Evolutionary conservation across 2,797 vertebrate species (phyloP).

Genomic region (Capromys pilorides): DNA sequence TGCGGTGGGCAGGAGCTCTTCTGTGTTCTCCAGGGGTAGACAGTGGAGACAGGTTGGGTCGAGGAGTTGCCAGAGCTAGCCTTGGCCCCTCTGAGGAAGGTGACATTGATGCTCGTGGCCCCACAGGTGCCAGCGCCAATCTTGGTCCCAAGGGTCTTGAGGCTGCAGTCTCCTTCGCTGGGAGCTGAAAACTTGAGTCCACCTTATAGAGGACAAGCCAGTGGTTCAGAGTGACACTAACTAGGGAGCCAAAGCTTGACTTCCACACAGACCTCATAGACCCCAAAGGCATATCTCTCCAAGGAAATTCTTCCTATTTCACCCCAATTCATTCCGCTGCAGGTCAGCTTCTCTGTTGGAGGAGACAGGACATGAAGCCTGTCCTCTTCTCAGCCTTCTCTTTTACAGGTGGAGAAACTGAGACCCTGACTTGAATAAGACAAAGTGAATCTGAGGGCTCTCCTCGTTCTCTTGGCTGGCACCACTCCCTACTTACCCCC

Average conservation of each 20-base stretch:
- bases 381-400: neutral
- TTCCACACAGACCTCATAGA: neutral
- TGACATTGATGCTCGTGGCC: neutral
- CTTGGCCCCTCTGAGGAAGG: conserved; percentile 56
- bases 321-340: neutral
- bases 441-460: neutral
- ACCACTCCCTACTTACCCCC: neutral
- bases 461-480: neutral
- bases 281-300: neutral
- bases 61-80: conserved; percentile 55
- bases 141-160: conserved; percentile 59
- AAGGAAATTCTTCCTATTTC: conserved; percentile 20
- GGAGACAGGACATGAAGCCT: neutral
- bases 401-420: neutral
- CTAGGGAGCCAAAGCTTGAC: neutral
- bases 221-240: conserved; percentile 48
- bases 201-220: conserved; percentile 66
- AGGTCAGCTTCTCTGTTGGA: conserved; percentile 17
- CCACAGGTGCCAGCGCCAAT: conserved; percentile 68
- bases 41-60: conserved; percentile 17
- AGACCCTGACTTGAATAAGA: neutral
- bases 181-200: conserved; percentile 69
- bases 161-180: conserved; percentile 24
- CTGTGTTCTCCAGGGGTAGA: conserved; percentile 64
- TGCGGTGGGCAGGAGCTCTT: conserved; percentile 55